These are phyloP conservation scores for Amblyteles armatorius DNA, from an alignment of 2,888 invertebrate species.

Conservation along the genomic window DNA sequence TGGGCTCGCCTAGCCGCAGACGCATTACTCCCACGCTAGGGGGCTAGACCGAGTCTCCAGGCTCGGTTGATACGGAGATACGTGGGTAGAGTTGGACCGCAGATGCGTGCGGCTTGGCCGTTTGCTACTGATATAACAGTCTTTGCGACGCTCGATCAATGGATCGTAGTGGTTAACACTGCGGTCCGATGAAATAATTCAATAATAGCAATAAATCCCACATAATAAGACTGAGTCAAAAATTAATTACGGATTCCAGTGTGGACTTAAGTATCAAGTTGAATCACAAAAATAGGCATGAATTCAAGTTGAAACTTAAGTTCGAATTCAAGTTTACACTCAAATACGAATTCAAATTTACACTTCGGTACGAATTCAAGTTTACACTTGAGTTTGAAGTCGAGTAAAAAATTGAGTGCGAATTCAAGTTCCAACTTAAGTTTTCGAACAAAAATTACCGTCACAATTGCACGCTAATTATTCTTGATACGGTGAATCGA, in stretches of 20 bases:
- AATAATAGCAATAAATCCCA: not conserved
- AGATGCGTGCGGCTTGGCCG: slow-evolving; percentile 57
- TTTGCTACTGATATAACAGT: slow-evolving; percentile 62
- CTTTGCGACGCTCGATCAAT: slow-evolving; percentile 30
- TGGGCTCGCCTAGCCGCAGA: slow-evolving; percentile 49
- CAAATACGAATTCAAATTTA: not conserved
- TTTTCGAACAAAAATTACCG: not conserved
- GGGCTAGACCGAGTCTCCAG: slow-evolving; percentile 46
- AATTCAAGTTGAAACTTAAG: not conserved
- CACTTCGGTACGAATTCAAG: not conserved
- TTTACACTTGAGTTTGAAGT: not conserved
- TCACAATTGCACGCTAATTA: not conserved
- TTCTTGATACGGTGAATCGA: not conserved
- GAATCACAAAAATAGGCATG: not conserved
- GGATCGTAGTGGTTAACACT: slow-evolving; percentile 39
- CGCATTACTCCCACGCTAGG: slow-evolving; percentile 63
- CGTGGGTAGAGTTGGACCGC: slow-evolving; percentile 34
- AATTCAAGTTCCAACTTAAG: not conserved
- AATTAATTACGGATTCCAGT: not conserved
- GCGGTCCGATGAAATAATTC: slow-evolving; percentile 32
- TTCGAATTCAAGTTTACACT: not conserved
- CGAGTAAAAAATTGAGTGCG: not conserved
- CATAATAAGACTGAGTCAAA: not conserved
- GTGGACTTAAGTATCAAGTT: no score
- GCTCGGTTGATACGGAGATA: slow-evolving; percentile 36